Conservation (phyloP, 2,113 vertebrate genomes). For the Sceloporus undulatus region DNA sequence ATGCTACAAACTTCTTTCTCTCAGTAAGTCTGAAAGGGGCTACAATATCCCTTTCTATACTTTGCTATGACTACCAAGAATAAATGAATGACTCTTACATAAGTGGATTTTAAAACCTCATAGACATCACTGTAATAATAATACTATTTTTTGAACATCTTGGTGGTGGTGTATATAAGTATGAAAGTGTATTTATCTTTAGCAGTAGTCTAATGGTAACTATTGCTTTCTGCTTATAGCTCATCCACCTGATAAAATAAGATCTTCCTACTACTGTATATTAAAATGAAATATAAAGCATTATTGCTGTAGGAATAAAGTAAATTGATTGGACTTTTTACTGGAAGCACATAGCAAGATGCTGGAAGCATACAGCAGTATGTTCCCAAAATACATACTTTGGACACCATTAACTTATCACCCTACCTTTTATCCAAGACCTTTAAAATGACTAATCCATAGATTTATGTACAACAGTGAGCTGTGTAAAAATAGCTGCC, state of each 20-base stretch:
- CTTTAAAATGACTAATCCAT: not conserved
- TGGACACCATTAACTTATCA: too few relatives aligned
- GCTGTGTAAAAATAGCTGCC: not conserved
- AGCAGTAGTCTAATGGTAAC: not conserved
- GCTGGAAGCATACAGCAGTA: too few relatives aligned
- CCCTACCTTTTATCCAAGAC: too few relatives aligned
- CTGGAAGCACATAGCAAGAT: too few relatives aligned
- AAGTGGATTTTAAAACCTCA: not conserved
- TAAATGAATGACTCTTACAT: too few relatives aligned
- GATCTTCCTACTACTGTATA: not conserved
- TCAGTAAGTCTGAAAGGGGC: too few relatives aligned
- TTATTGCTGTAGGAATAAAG: not conserved
- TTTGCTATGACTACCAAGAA: too few relatives aligned
- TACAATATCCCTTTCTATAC: too few relatives aligned
- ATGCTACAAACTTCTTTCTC: too few relatives aligned
- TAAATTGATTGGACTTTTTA: too few relatives aligned
- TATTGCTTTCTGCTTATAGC: slow-evolving; percentile 15
- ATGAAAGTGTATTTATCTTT: not conserved
- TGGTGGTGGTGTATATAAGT: not conserved
- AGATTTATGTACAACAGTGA: not conserved
- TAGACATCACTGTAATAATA: not conserved
- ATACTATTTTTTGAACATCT: not conserved
- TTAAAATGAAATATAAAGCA: not conserved
- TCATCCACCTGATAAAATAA: not conserved
- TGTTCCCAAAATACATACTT: too few relatives aligned